A percentile compares a stretch with the other conserved stretches of the same genome.
These are phyloP conservation scores for Rhogogaster chlorosoma DNA, from an alignment of 2,888 invertebrate genomes.

Conservation along the genomic window DNA sequence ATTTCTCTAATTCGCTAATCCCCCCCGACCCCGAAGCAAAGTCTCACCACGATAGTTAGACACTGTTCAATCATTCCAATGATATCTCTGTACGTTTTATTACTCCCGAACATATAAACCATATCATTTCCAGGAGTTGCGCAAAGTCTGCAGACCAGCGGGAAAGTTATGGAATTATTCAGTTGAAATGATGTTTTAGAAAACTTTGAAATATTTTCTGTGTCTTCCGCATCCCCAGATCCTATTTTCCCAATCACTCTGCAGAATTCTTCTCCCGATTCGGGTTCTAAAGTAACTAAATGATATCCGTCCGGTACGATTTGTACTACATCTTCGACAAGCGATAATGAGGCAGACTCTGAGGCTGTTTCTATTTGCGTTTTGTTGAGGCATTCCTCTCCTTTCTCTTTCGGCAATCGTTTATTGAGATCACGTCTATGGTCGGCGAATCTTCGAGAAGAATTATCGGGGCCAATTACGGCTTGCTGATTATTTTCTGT, in stretches of 20 bases:
- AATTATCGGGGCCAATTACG: not conserved
- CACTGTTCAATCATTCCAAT: not conserved
- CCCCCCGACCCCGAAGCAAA: not conserved
- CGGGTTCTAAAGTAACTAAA: not conserved
- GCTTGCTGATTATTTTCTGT: not conserved
- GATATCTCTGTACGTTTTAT: not conserved
- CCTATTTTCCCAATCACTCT: not conserved
- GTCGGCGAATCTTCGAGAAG: not conserved
- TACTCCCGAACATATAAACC: not conserved
- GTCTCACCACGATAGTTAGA: not conserved
- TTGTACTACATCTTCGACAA: not conserved
- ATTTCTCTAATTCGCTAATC: not conserved
- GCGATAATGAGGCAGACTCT: not conserved
- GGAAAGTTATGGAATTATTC: not conserved
- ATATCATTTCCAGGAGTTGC: not conserved
- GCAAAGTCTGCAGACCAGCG: not conserved
- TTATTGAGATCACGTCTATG: too few species aligned
- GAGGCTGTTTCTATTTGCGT: not conserved
- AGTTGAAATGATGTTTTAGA: not conserved
- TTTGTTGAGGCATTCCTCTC: not conserved
- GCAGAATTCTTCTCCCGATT: not conserved
- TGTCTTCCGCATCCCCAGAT: not conserved
- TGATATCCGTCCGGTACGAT: not conserved
- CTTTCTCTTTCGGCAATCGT: not conserved
- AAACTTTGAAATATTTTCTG: not conserved